Evolutionary conservation across 2,797 vertebrate genomes (phyloP).

Genomic region (Poeciliopsis infans): DNA sequence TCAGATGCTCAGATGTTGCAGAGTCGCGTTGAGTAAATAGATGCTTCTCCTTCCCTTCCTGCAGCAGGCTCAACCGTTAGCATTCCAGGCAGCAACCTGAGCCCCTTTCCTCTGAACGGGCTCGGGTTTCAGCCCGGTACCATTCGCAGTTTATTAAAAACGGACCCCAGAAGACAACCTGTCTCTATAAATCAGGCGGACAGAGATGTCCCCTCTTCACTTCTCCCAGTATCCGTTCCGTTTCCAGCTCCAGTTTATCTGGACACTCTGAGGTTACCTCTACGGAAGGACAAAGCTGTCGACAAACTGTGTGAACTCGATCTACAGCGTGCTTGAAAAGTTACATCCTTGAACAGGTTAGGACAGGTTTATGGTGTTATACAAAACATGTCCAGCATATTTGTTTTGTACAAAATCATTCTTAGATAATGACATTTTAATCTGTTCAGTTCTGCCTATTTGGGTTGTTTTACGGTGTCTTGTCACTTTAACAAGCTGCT

Average conservation of each 20-base stretch:
- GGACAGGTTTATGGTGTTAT: too few species aligned
- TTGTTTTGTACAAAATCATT: too few species aligned
- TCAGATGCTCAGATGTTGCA: constrained; percentile 38
- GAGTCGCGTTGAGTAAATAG: constrained; percentile 23
- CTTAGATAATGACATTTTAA: too few species aligned
- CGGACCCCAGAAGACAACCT: constrained; percentile 70
- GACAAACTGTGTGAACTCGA: constrained; percentile 33
- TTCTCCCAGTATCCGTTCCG: constrained; percentile 52
- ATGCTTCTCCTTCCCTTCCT: constrained; percentile 47
- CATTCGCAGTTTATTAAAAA: constrained; percentile 82
- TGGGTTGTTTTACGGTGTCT: too few species aligned
- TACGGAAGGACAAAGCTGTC: constrained; percentile 24
- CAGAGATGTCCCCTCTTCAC: constrained; percentile 48
- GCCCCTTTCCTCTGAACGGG: constrained; percentile 54
- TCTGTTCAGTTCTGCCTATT: too few species aligned
- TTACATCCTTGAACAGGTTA: too few species aligned
- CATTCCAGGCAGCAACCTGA: constrained; percentile 83
- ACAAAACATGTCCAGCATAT: too few species aligned
- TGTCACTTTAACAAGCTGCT: too few species aligned
- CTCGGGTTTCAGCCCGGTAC: constrained; percentile 81
- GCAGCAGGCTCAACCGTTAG: constrained; percentile 70
- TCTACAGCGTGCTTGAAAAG: constrained; percentile 10
- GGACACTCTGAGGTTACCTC: constrained; percentile 33
- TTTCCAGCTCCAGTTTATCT: constrained; percentile 36
- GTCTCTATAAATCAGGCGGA: constrained; percentile 67